Conservation (phyloP, 37 sponge, comb jelly and placozoan species). For the Chondrilla cf. caribensis region DNA sequence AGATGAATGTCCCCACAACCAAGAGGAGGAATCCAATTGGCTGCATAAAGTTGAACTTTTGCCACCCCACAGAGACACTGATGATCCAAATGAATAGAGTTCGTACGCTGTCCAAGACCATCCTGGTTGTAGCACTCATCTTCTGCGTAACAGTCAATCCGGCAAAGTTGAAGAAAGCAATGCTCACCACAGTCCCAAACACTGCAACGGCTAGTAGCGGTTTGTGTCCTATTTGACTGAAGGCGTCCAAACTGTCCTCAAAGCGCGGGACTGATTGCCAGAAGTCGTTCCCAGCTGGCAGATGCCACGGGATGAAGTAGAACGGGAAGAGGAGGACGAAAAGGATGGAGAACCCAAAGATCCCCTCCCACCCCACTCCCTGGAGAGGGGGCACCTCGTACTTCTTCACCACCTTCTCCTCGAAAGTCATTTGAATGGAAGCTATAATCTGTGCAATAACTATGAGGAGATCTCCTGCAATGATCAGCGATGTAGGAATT, state of each 20-base stretch:
- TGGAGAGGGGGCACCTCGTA: conserved; percentile 87
- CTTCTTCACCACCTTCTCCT: conserved; percentile 88
- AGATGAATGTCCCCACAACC: conserved; percentile 84
- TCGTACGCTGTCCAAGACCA: conserved; percentile 90
- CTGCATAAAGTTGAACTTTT: conserved; percentile 75
- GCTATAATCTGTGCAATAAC: conserved; percentile 85
- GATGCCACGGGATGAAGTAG: conserved; percentile 95
- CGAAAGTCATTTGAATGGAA: conserved; percentile 83
- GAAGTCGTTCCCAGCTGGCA: conserved; percentile 59
- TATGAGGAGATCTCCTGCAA: conserved; percentile 90
- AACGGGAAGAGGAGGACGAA: conserved; percentile 77
- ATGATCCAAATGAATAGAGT: conserved; percentile 94
- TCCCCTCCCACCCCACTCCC: conserved; percentile 97
- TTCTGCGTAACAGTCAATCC: conserved; percentile 88
- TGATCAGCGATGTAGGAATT: conserved; percentile 11
- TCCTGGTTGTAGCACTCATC: conserved; percentile 89
- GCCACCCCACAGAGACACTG: conserved; percentile 81
- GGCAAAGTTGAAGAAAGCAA: conserved; percentile 96
- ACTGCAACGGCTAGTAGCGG: conserved; percentile 52
- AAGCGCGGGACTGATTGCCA: conserved; percentile 74
- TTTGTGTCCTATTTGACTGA: conserved; percentile 60
- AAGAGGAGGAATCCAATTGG: conserved; percentile 82
- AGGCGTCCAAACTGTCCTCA: conserved; percentile 89
- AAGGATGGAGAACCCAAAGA: conserved; percentile 81
- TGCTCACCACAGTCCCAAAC: conserved; percentile 82